Evolutionary conservation across 2,888 invertebrate genomes (phyloP), one percentile per base, ranked within the genome.

Genomic region (Caenorhabditis wallacei): DNA sequence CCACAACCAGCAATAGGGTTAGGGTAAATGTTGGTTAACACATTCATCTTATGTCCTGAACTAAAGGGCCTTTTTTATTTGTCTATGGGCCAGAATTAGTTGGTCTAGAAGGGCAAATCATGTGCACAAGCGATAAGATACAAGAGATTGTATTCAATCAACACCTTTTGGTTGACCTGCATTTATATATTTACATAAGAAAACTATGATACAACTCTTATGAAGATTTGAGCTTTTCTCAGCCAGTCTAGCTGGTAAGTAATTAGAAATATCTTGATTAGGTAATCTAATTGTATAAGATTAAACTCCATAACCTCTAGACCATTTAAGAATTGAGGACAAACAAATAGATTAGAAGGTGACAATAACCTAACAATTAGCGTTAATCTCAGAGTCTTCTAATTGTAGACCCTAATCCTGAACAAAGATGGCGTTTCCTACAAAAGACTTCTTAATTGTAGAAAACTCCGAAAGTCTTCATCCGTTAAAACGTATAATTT

Each of bases 21-120:
- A 69, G 48, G 69, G 78, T 78, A 78, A 69, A 76, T 76, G 76
- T 76, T 76, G 78, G 78, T 63, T 54, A 54, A 69, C 78, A 69
- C 78, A 78, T 78, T 78, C 78, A 78, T 78, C 78, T 78, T 63
- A 54, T 66, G 43, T 56, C 11, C 54, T 46, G 61, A 48, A 40
- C 54, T n/a, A 22, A 59, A 8, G 30, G 30, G 30, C 30, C 30
- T 30, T 30, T 26, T 43, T 26, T 78, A 54, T 78, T 78, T 78
- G 78, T 63, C 46, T 54, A 51, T 63, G 61, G 78, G 35, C 30
- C 69, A 59, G 78, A 69, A 69, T 76, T 68, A 76, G 76, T 69
- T 59, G 61, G 16, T 53, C 53, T 53, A 35, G 13, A 22, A 22
- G 26, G 66, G 22, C 26, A 53, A 66, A 24, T 56, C 74, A 61